These are phyloP conservation scores for Drosophila repletoides DNA, from an alignment of 1,140 invertebrate species.

Conservation along the genomic window DNA sequence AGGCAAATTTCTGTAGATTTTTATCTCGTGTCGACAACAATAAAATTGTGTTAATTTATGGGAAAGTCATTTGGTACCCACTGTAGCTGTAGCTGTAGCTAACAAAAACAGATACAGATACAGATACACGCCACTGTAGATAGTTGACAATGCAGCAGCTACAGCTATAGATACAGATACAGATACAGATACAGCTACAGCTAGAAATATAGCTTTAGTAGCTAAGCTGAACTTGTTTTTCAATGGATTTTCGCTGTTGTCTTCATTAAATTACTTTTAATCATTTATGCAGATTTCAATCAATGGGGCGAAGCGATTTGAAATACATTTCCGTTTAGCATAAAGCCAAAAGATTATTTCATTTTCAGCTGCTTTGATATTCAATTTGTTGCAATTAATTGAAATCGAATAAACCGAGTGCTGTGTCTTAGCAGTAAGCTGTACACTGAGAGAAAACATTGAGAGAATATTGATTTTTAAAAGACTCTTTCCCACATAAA, in stretches of 20 bases:
- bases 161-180: conserved; percentile 37
- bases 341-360: conserved; percentile 31
- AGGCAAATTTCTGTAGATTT: conserved; percentile 74
- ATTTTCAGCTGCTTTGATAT: conserved; percentile 27
- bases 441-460: neutral
- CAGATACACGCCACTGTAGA: conserved; percentile 19
- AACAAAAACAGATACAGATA: conserved; percentile 34
- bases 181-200: conserved; percentile 8
- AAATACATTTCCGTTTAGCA: conserved; percentile 71
- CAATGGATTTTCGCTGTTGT: conserved; percentile 58
- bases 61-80: conserved; percentile 54
- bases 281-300: conserved; percentile 76
- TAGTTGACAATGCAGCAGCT: conserved; percentile 4
- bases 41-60: conserved; percentile 79
- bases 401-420: conserved; percentile 1
- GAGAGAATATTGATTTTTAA: too few relatives aligned
- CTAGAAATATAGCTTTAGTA: neutral
- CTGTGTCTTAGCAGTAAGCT: neutral
- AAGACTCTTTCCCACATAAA: too few relatives aligned
- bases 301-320: conserved; percentile 59
- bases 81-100: conserved; percentile 24
- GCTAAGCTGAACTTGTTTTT: conserved; percentile 57
- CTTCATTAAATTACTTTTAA: conserved; percentile 76
- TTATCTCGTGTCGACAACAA: conserved; percentile 75
- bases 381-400: conserved; percentile 51